A percentile compares a stretch with the other conserved stretches of the same genome.
These are phyloP conservation scores for Lucilia sericata DNA, from an alignment of 1,140 invertebrate genomes.

Conservation along the genomic window DNA sequence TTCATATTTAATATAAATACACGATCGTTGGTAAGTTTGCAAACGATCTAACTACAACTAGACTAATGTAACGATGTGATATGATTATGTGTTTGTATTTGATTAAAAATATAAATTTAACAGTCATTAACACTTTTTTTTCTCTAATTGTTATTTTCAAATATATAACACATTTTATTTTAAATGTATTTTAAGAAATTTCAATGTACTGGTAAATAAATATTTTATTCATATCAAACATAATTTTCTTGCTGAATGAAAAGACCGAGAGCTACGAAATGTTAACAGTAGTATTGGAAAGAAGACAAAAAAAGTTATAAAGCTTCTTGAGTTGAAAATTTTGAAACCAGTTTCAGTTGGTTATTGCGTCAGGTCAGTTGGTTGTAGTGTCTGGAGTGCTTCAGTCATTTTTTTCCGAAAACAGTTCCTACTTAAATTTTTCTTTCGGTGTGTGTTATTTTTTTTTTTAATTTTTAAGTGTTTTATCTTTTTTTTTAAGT, in stretches of 20 bases:
- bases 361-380: conserved; percentile 66
- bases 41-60: too few species aligned
- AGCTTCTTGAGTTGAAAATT: conserved; percentile 21
- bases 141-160: neutral
- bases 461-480: too few species aligned
- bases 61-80: neutral
- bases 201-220: neutral
- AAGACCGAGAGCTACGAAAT: neutral
- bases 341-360: conserved; percentile 64
- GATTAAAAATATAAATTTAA: neutral
- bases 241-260: conserved; percentile 15
- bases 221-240: neutral
- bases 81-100: neutral
- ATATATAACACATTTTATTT: neutral
- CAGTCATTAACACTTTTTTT: conserved; percentile 5
- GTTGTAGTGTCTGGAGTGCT: neutral
- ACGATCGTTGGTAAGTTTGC: too few species aligned
- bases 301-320: conserved; percentile 25
- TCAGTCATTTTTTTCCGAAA: too few species aligned
- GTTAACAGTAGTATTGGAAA: too few species aligned
- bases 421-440: too few species aligned
- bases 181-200: neutral
- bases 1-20: too few species aligned
- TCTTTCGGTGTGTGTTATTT: too few species aligned
- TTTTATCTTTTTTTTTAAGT: too few species aligned